Conservation (phyloP, 2,888 invertebrate genomes). For the Kuschelorhynchus macadamiae region DNA sequence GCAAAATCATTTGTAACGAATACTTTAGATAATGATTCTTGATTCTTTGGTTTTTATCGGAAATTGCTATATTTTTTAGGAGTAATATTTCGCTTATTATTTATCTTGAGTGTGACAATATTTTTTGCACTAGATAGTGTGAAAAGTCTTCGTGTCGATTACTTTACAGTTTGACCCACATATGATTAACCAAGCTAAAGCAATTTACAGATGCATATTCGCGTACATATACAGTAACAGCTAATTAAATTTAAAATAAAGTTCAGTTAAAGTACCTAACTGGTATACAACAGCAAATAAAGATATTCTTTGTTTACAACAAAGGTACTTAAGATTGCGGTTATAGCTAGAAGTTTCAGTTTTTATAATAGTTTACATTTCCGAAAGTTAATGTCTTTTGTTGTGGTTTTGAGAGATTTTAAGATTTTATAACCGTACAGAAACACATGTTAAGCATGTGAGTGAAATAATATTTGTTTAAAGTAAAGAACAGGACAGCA, state of each 20-base stretch:
- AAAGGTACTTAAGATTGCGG: slow-evolving; percentile 11
- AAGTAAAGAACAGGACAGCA: not conserved
- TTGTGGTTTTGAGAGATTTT: slow-evolving; percentile 20
- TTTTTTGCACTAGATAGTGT: too few relatives aligned
- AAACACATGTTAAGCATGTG: slow-evolving; percentile 16
- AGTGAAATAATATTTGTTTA: slow-evolving; percentile 8
- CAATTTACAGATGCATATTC: too few relatives aligned
- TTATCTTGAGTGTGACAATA: too few relatives aligned
- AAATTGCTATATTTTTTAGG: not conserved
- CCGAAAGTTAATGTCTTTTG: slow-evolving; percentile 19
- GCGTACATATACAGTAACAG: too few relatives aligned
- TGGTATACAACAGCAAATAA: slow-evolving; percentile 2
- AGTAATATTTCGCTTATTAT: too few relatives aligned
- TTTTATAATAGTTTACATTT: slow-evolving; percentile 16
- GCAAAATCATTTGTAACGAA: slow-evolving; percentile 22
- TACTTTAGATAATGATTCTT: slow-evolving; percentile 18
- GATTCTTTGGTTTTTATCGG: not conserved
- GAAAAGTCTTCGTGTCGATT: too few relatives aligned
- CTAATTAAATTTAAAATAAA: too few relatives aligned
- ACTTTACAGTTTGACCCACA: too few relatives aligned
- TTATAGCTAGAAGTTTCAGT: slow-evolving; percentile 7
- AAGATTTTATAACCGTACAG: slow-evolving; percentile 9
- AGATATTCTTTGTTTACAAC: slow-evolving; percentile 6
- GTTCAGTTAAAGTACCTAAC: slow-evolving; percentile 3
- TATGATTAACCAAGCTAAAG: too few relatives aligned